These are phyloP conservation scores for Lasioglossum lativentre DNA, from an alignment of 2,888 invertebrate genomes.

Conservation along the genomic window DNA sequence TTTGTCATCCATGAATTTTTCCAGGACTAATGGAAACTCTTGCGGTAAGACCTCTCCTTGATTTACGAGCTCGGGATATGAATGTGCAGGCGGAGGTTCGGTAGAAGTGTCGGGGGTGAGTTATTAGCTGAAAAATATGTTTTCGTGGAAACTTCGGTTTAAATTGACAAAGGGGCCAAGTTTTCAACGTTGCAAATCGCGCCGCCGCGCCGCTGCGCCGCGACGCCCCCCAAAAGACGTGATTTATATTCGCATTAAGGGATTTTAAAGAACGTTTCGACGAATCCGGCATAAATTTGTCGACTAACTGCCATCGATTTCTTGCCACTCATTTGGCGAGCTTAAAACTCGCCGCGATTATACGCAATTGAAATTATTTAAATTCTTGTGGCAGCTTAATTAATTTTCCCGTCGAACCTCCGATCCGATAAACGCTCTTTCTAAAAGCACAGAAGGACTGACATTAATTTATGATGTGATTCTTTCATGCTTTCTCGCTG, in stretches of 20 bases:
- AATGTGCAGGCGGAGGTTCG: conserved; percentile 71
- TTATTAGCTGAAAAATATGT: conserved; percentile 77
- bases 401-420: background rate
- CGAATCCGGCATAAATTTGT: conserved; percentile 45
- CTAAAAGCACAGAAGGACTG: background rate
- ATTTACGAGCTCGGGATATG: conserved; percentile 73
- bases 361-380: background rate
- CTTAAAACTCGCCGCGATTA: background rate
- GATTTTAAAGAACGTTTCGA: conserved; percentile 62
- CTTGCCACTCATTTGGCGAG: background rate
- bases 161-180: conserved; percentile 74
- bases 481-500: background rate
- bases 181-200: conserved; percentile 72
- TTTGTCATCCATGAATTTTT: conserved; percentile 74
- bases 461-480: background rate
- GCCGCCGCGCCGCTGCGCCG: background rate
- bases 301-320: conserved; percentile 14
- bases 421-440: background rate
- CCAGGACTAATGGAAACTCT: conserved; percentile 74
- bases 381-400: conserved; percentile 6
- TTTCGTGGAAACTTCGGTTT: conserved; percentile 73
- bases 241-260: conserved; percentile 70
- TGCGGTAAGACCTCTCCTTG: conserved; percentile 73
- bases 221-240: conserved; percentile 32
- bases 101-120: conserved; percentile 70